Base-by-base conservation (phyloP, 2,113 vertebrate species). In the Oenanthe melanoleuca region DNA sequence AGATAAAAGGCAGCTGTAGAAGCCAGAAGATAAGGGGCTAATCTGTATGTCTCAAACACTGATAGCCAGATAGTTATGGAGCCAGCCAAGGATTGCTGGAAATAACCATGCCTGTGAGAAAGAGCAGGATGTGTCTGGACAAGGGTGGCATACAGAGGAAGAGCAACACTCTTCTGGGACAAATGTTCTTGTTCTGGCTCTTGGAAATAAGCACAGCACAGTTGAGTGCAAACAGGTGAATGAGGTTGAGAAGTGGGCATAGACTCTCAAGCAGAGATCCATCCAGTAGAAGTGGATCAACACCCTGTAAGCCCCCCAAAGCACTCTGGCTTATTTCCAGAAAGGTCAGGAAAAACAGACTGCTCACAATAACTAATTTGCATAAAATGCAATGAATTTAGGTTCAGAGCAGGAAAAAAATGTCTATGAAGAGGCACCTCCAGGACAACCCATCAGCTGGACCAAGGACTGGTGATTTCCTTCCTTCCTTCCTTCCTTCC, bases 241-340 rank as follows among this genome's bases (percentile, higher is more conserved):
- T 24, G 60, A 67, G n/a, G 11, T 0, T 52, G 25, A 60, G 38
- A 74, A 67, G 45, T 45, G 25, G 24, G 9, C 29, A 15, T 25
- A 29, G n/a, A 15, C 20, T 53, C 20, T 31, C 70, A 66, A 26
- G 16, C 24, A 47, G 22, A 61, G 17, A 20, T 8, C 1, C 0
- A 31, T 33, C 5, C 61, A 55, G 24, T 13, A 40, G n/a, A 40
- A 75, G 4, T 29, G n/a, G 21, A 34, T 61, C 53, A 67, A 55
- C 16, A 38, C 9, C n/a, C 53, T 0, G 0, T 38, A 17, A 47
- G 69, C 4, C 11, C 19, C 24, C 2, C 23, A 55, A 26, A 61
- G 29, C 14, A 40, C 29, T 40, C n/a, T 40, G 40, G 49, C 29
- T 61, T n/a, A 47, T 55, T 75, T 75, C 55, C 55, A 69, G 55